Conservation (phyloP, 2,113 vertebrate genomes). For the Rhabdomys dilectus region DNA sequence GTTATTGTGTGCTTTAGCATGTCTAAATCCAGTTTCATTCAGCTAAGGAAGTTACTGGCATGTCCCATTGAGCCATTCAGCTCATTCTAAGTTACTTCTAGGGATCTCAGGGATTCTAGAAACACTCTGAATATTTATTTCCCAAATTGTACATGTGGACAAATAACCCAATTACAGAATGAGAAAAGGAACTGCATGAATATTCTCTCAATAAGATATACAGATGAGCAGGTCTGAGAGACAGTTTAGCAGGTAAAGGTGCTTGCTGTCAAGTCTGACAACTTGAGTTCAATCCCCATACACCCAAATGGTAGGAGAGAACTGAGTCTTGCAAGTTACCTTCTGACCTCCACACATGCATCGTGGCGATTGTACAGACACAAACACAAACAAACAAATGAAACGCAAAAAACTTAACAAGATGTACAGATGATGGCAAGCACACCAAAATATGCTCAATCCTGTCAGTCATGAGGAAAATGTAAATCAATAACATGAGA, state of each 20-base stretch:
- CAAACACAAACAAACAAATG: not conserved
- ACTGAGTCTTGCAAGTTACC: not conserved
- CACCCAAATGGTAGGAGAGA: not conserved
- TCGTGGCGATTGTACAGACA: not conserved
- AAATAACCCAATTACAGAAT: constrained; percentile 43
- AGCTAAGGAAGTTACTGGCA: not conserved
- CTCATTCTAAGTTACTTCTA: constrained; percentile 34
- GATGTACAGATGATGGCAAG: not conserved
- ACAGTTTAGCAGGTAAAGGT: not conserved
- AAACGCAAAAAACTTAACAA: not conserved
- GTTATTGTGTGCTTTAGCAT: not conserved
- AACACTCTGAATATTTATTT: constrained; percentile 25
- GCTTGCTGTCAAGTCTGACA: not conserved
- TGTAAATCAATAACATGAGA: constrained; percentile 36
- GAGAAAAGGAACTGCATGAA: not conserved
- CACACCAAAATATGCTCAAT: constrained; percentile 1
- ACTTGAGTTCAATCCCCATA: not conserved
- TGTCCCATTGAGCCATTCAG: not conserved
- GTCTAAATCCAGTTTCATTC: constrained; percentile 43
- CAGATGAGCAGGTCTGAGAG: not conserved
- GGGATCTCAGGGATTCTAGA: not conserved
- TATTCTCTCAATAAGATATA: constrained; percentile 39
- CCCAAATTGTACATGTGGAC: not conserved
- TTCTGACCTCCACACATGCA: not conserved
- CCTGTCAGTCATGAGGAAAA: constrained; percentile 22